phyloP scores from a whole-genome alignment of 2,113 vertebrate species.

The Choloepus hoffmanni region DNA sequence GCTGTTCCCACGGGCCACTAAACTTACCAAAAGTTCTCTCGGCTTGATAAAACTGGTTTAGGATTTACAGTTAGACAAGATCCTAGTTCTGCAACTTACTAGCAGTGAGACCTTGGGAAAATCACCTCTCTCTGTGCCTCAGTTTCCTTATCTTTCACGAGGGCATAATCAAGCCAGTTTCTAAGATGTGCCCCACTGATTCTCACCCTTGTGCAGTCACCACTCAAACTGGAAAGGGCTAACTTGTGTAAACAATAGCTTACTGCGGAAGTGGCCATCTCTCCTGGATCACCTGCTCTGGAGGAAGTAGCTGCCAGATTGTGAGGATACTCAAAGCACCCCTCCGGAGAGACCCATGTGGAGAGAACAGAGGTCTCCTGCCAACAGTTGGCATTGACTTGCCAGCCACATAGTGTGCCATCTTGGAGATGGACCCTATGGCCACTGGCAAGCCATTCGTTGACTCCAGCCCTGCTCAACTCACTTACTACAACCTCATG shows the following conservation, averaged over 20 bases:
- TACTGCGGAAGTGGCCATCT: too few relatives aligned
- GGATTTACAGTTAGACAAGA: not conserved
- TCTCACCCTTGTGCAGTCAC: not conserved
- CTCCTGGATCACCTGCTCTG: not conserved
- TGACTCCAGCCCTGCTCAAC: not conserved
- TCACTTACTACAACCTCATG: not conserved
- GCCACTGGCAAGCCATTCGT: not conserved
- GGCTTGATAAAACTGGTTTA: not conserved
- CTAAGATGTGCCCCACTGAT: too few relatives aligned
- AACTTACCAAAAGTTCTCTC: not conserved
- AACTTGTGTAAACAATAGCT: fast-evolving
- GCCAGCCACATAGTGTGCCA: not conserved
- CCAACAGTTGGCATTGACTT: not conserved
- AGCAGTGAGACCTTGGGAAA: fast-evolving
- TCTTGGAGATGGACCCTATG: not conserved
- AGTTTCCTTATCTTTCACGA: not conserved
- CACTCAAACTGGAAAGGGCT: fast-evolving
- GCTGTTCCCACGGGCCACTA: not conserved
- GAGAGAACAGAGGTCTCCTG: not conserved
- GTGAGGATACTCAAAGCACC: not conserved
- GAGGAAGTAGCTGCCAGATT: not conserved
- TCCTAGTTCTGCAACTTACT: not conserved
- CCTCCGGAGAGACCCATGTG: not conserved
- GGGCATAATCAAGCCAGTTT: not conserved
- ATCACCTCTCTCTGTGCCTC: not conserved